A percentile compares a stretch with the other conserved stretches of the same genome.
Conservation (phyloP, 2,113 vertebrate genomes). For the Phocoena phocoena region DNA sequence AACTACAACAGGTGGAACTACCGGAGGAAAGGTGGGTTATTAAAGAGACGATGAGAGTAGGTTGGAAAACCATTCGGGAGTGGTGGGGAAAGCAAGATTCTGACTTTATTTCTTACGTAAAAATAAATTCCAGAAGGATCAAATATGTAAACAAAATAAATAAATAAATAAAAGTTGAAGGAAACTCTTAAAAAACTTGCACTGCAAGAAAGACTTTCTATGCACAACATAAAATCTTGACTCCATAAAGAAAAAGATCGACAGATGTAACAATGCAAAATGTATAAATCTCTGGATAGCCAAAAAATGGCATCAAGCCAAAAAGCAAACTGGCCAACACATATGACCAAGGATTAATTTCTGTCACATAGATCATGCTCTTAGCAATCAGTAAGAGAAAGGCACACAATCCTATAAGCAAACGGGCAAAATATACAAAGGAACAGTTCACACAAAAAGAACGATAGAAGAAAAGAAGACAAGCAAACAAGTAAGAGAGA, state of each 20-base stretch:
- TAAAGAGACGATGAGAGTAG: neutral
- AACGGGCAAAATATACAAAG: neutral
- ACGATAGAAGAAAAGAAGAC: neutral
- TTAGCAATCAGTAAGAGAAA: neutral
- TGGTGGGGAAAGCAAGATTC: neutral
- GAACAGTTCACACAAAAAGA: neutral
- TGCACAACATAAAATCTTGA: neutral
- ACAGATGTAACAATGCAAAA: neutral
- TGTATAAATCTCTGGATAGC: neutral
- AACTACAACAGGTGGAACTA: neutral
- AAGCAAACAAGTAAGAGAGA: neutral
- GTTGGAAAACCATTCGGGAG: neutral
- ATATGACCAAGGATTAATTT: neutral
- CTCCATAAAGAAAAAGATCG: neutral
- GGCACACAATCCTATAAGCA: neutral
- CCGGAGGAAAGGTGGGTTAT: rapidly evolving
- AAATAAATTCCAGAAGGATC: neutral
- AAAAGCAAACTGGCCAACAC: neutral
- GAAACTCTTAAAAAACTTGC: neutral
- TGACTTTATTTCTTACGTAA: neutral
- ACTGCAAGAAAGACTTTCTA: neutral
- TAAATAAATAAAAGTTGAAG: neutral
- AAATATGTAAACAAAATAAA: neutral
- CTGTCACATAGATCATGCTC: neutral
- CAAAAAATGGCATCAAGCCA: neutral